phyloP scores from a whole-genome alignment of 2,797 vertebrate genomes.

The Eospalax fontanierii region DNA sequence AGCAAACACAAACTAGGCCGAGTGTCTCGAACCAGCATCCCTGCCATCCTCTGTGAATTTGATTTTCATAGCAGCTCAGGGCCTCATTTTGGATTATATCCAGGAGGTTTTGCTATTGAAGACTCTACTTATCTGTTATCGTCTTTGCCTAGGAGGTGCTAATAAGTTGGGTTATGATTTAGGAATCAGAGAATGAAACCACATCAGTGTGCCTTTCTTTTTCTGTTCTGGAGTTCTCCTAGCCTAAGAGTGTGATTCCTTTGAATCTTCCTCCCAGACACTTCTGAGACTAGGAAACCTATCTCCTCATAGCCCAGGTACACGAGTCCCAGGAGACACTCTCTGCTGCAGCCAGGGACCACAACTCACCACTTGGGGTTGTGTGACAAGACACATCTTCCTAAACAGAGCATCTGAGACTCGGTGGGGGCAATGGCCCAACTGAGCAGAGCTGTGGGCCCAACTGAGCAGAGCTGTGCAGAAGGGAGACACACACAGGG shows the following conservation, averaged over 20 bases:
- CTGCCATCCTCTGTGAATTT: background rate
- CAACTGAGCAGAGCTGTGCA: background rate
- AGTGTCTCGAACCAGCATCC: background rate
- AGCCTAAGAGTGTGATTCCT: background rate
- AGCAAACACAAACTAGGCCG: background rate
- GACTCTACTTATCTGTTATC: background rate
- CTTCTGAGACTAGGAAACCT: slow-evolving; percentile 21
- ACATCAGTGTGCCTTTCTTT: background rate
- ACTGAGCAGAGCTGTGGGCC: background rate
- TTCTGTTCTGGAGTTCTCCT: background rate
- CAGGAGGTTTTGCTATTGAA: background rate
- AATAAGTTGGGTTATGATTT: background rate
- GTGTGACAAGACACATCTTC: background rate
- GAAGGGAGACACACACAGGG: background rate
- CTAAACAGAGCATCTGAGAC: background rate
- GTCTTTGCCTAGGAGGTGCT: background rate
- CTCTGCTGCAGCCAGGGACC: background rate
- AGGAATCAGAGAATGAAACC: slow-evolving; percentile 26
- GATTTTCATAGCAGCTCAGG: background rate
- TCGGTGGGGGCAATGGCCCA: no score
- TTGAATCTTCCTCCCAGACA: background rate
- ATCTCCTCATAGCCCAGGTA: no score
- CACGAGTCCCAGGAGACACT: background rate
- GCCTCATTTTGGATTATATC: background rate
- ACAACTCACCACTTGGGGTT: background rate